Conservation (phyloP, 2,888 invertebrate species). For the Nowickia ferox region DNA sequence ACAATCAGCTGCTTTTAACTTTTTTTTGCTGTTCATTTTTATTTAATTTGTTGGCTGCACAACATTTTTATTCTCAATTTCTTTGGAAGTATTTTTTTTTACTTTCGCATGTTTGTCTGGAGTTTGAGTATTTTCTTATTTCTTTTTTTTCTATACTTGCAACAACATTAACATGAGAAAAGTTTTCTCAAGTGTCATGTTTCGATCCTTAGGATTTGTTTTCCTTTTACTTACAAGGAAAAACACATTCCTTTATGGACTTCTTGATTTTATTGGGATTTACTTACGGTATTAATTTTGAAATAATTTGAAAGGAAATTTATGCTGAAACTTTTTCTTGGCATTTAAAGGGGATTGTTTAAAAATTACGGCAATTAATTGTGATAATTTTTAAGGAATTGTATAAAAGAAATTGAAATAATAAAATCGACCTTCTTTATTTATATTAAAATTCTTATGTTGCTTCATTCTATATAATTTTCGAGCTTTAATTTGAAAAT, state of each 20-base stretch:
- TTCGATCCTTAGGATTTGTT: conserved; percentile 44
- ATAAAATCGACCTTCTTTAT: too few species aligned
- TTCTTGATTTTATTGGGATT: conserved; percentile 27
- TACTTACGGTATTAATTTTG: not conserved
- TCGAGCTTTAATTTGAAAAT: too few species aligned
- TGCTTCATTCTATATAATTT: too few species aligned
- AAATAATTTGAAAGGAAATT: not conserved
- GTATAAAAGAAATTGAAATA: too few species aligned
- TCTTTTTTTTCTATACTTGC: conserved; percentile 27
- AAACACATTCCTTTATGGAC: conserved; percentile 21
- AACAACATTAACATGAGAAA: conserved; percentile 30
- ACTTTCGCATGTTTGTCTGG: conserved; percentile 32
- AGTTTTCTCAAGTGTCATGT: conserved; percentile 58
- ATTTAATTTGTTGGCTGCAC: conserved; percentile 39
- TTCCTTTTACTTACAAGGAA: conserved; percentile 3
- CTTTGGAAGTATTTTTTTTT: conserved; percentile 22
- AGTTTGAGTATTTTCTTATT: conserved; percentile 25
- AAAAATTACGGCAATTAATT: too few species aligned
- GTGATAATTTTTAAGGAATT: too few species aligned
- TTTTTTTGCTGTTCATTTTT: conserved; percentile 13
- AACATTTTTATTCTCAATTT: conserved; percentile 31
- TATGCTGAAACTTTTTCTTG: too few species aligned
- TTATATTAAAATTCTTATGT: too few species aligned
- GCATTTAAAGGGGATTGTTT: too few species aligned
- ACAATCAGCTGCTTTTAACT: conserved; percentile 64